A percentile compares a stretch with the other conserved stretches of the same genome.
Conservation (phyloP, 1,140 invertebrate species). For the Drosophila sulfurigaster region DNA sequence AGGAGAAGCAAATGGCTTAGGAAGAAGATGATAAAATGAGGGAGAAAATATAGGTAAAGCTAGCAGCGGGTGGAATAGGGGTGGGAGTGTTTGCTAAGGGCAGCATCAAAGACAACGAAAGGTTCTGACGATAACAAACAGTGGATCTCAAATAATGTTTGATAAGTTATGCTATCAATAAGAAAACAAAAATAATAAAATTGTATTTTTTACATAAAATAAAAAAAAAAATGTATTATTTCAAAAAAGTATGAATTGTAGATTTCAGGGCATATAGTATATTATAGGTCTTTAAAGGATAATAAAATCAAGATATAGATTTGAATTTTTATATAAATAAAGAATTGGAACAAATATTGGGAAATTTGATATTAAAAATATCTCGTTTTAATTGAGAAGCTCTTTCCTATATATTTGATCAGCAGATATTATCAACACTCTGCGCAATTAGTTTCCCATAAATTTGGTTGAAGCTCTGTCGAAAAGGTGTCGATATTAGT, state of each 20-base stretch:
- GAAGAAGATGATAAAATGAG: slow-evolving; percentile 34
- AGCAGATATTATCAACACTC: neutral
- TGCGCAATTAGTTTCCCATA: neutral
- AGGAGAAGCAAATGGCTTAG: slow-evolving; percentile 16
- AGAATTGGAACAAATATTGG: no score
- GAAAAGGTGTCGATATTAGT: slow-evolving; percentile 2
- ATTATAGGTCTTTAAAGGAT: no score
- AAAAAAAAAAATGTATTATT: no score
- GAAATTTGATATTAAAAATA: neutral
- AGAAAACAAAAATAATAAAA: neutral
- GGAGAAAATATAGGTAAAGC: slow-evolving; percentile 19
- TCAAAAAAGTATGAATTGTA: neutral
- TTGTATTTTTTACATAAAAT: no score
- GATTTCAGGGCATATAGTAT: neutral
- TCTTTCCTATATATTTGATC: neutral
- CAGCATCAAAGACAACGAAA: slow-evolving; percentile 56
- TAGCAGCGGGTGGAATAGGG: slow-evolving; percentile 20
- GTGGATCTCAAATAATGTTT: slow-evolving; percentile 4
- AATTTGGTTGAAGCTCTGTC: neutral
- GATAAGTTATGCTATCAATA: neutral
- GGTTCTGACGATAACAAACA: slow-evolving; percentile 15
- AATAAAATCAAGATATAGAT: no score
- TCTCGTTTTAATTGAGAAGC: no score
- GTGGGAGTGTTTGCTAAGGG: slow-evolving; percentile 35
- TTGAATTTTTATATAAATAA: no score